Conservation (phyloP, 2,797 vertebrate species). For the Coccyzus lansbergi region DNA sequence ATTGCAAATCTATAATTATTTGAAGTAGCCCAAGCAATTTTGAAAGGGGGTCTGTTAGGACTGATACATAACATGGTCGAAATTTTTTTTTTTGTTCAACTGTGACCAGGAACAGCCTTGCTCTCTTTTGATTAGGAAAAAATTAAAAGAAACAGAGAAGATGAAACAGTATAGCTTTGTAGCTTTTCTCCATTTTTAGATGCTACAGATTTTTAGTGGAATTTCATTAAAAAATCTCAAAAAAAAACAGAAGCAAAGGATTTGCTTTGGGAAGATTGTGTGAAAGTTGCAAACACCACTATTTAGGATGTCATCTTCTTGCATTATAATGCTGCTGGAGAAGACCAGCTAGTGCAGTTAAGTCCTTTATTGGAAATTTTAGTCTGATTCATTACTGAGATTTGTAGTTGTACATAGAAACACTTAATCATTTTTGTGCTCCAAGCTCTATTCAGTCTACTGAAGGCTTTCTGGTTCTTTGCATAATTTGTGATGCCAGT, state of each 20-base stretch:
- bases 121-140: background rate
- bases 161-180: background rate
- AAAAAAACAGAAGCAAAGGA: background rate
- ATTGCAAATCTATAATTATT: background rate
- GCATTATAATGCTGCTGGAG: slow-evolving; percentile 47
- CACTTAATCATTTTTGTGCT: slow-evolving; percentile 74
- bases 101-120: background rate
- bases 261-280: slow-evolving; percentile 23
- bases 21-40: background rate
- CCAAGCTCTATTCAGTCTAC: slow-evolving; percentile 65
- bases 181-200: background rate
- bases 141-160: background rate
- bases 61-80: background rate
- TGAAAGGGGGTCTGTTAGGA: background rate
- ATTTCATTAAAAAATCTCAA: background rate
- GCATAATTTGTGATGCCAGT: slow-evolving; percentile 74
- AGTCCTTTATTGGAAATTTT: slow-evolving; percentile 74
- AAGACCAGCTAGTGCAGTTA: slow-evolving; percentile 74
- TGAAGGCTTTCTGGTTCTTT: slow-evolving; percentile 71
- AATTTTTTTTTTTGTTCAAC: background rate
- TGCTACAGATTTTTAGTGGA: slow-evolving; percentile 9
- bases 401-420: slow-evolving; percentile 74
- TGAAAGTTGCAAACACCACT: slow-evolving; percentile 37
- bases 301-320: slow-evolving; percentile 67
- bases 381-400: slow-evolving; percentile 79